Evolutionary conservation across 1,140 invertebrate genomes (phyloP).

Genomic region (Amyelois transitella): DNA sequence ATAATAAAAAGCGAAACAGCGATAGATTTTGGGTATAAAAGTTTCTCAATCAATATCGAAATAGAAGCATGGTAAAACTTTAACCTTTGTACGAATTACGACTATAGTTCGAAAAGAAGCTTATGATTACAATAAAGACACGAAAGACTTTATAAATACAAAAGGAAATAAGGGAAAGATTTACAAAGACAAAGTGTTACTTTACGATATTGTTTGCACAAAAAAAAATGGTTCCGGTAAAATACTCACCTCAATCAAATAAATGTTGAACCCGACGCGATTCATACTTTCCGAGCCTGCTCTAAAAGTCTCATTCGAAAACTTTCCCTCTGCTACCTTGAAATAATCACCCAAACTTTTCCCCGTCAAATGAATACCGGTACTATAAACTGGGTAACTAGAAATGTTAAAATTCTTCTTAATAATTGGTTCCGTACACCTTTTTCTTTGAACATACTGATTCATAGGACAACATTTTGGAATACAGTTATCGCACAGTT

Average conservation of each 20-base stretch:
- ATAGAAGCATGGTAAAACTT: background rate
- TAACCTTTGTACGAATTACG: background rate
- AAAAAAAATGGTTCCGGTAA: background rate
- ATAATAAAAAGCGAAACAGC: no score
- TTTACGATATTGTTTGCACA: background rate
- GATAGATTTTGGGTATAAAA: no score
- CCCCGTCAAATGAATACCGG: background rate
- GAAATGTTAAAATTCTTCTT: background rate
- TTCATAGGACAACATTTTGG: conserved; percentile 12
- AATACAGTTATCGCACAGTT: conserved; percentile 1
- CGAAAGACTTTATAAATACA: background rate
- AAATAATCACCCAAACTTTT: background rate
- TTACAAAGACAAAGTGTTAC: background rate
- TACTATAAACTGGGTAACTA: conserved; percentile 2
- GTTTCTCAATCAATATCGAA: background rate
- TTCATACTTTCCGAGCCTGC: conserved; percentile 1
- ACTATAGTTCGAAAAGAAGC: background rate
- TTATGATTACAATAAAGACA: background rate
- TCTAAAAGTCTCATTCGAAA: conserved; percentile 3
- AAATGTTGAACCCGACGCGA: background rate
- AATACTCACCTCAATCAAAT: conserved; percentile 16
- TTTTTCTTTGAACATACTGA: conserved; percentile 6
- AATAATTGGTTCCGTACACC: background rate
- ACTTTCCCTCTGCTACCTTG: background rate
- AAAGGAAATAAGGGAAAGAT: background rate